Base-by-base conservation (phyloP, 2,888 invertebrate genomes). In the Serrognathus titanus region DNA sequence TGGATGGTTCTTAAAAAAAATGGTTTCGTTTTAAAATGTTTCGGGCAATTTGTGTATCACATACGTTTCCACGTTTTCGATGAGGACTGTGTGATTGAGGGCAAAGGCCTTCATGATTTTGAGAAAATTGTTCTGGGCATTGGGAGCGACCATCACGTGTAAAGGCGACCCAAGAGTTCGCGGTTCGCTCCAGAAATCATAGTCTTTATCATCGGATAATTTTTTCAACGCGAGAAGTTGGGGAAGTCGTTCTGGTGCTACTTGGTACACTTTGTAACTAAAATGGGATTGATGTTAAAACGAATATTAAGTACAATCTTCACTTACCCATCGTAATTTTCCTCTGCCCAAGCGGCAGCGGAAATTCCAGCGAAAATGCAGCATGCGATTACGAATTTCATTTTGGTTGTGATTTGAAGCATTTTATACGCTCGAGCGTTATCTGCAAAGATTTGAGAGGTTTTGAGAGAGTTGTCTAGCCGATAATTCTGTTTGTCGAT, bases 21-120 rank as follows among this genome's bases (percentile, higher is more conserved):
- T n/a, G 2, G 10, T 11, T 13, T 24, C 41, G 20, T 13, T 12
- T 49, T 12, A 35, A 12, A 38, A 49, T 49, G 12, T 11, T 10
- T 49, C n/a, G 12, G 1, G 35, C 31, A 40, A 3, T 16, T 36
- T 13, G 37, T 16, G 4, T 3, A 9, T 11, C 9, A 36, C 74
- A 76, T 69, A 82, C 82, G 68, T 63, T 64, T 81, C 78, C 0
- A 83, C 77, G 69, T 85, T 75, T 2, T 79, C 73, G 24, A 78
- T 69, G 51, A 80, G 76, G 2, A 82, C 67, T 40, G 69, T 71
- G 65, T 79, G 78, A 0, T 65, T 46, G 43, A 85, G 79, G 0
- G 69, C 69, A 8, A 74, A 63, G 0, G 66, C 60, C 0, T 70
- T 65, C 38, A 83, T 62, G 1, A 73, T 65, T 2, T 67, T 63